Percentiles rank a stretch among this genome's conserved stretches.
These are phyloP conservation scores for Apamea anceps DNA, from an alignment of 2,888 invertebrate species.

Conservation along the genomic window DNA sequence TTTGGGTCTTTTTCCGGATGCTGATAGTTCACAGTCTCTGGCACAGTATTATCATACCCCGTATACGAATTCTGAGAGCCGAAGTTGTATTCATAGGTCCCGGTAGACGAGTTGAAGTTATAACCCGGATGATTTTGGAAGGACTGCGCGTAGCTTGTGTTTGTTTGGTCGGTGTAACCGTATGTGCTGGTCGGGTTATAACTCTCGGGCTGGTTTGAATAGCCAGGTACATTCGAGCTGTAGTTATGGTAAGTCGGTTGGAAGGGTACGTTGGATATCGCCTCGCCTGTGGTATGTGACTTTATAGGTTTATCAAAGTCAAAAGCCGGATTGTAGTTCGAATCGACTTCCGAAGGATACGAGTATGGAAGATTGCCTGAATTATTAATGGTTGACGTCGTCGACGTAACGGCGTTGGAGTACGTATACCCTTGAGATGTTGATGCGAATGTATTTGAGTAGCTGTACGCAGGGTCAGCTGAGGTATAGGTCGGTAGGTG, in stretches of 20 bases:
- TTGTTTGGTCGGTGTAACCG: conserved; percentile 72
- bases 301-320: conserved; percentile 85
- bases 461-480: conserved; percentile 74
- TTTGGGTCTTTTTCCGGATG: conserved; percentile 73
- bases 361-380: conserved; percentile 68
- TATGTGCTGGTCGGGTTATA: conserved; percentile 70
- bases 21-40: conserved; percentile 74
- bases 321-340: conserved; percentile 70
- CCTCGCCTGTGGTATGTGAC: conserved; percentile 86
- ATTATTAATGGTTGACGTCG: conserved; percentile 65
- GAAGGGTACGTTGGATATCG: conserved; percentile 72
- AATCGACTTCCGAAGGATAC: conserved; percentile 62
- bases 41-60: conserved; percentile 69
- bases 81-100: conserved; percentile 91
- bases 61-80: conserved; percentile 89
- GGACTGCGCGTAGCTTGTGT: conserved; percentile 74
- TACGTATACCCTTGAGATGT: conserved; percentile 79
- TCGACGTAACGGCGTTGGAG: conserved; percentile 71
- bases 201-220: conserved; percentile 66
- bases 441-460: conserved; percentile 73
- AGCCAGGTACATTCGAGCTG: conserved; percentile 51
- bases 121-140: conserved; percentile 91
- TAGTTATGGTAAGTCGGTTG: conserved; percentile 69
- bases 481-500: conserved; percentile 67
- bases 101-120: conserved; percentile 89